These are phyloP conservation scores for Epizoanthus ramosus DNA, from an alignment of 92 coral and sea anemone genomes.

Conservation along the genomic window DNA sequence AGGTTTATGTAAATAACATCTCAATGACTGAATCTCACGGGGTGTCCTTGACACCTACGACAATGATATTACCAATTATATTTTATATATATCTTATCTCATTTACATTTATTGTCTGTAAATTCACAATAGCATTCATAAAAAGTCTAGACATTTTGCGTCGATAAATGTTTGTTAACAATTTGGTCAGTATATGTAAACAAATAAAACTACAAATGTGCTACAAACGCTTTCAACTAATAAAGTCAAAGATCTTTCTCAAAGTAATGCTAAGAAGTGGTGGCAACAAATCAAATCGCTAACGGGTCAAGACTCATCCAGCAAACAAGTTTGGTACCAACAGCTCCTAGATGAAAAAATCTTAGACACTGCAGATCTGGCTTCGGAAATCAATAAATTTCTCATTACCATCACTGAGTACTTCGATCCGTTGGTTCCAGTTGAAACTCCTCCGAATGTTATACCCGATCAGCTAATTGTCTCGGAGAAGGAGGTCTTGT, in stretches of 20 bases:
- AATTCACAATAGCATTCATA: no score
- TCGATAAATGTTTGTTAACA: no score
- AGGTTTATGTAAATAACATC: no score
- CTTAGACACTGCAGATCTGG: neutral
- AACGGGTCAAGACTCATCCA: constrained; percentile 30
- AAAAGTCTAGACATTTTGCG: no score
- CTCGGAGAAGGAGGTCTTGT: constrained; percentile 27
- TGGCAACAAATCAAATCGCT: constrained; percentile 14
- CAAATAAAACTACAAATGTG: no score
- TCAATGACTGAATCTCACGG: no score
- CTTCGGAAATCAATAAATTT: constrained; percentile 21
- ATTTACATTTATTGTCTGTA: no score
- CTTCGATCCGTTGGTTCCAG: constrained; percentile 35
- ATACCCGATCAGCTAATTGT: constrained; percentile 7
- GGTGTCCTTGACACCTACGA: no score
- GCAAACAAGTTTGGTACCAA: constrained; percentile 45
- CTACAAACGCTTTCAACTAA: neutral
- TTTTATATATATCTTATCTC: no score
- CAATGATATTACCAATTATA: no score
- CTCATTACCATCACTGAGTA: constrained; percentile 32
- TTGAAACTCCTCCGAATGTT: constrained; percentile 34
- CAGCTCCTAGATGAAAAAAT: neutral
- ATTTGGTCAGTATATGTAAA: no score
- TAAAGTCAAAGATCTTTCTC: constrained; percentile 32
- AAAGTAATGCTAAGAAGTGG: constrained; percentile 35